Evolutionary conservation across 1,140 invertebrate species (phyloP).

Genomic region (Saccostrea cuccullata): DNA sequence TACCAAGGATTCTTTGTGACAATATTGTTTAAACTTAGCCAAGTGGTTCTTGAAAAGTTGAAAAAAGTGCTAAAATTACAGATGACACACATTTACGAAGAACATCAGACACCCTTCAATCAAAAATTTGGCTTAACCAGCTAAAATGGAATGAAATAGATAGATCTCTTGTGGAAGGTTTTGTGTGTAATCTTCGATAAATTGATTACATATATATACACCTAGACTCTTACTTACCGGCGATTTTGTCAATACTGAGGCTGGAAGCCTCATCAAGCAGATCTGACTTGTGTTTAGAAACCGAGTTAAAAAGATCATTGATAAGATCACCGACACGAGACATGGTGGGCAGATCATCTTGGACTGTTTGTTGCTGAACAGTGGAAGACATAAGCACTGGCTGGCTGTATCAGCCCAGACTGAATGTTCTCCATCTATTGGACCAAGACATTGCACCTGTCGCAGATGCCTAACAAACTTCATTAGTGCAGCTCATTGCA

Average conservation of each 20-base stretch:
- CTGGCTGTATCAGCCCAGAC: not conserved
- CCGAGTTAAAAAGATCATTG: not conserved
- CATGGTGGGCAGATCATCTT: not conserved
- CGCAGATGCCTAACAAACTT: not conserved
- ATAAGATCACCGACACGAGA: not conserved
- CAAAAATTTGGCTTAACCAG: too few species aligned
- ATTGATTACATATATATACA: not conserved
- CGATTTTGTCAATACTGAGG: slow-evolving; percentile 38
- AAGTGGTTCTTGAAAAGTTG: too few species aligned
- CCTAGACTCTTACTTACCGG: slow-evolving; percentile 1
- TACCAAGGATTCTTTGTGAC: too few species aligned
- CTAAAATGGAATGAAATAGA: too few species aligned
- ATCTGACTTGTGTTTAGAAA: slow-evolving; percentile 10
- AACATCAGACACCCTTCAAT: too few species aligned
- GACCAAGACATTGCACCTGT: slow-evolving; percentile 4
- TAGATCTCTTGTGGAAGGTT: too few species aligned
- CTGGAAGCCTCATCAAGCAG: not conserved
- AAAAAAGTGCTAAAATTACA: too few species aligned
- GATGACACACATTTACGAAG: too few species aligned
- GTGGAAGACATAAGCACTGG: not conserved
- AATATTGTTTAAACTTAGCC: too few species aligned
- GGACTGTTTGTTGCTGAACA: not conserved
- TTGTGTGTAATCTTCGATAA: too few species aligned
- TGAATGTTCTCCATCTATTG: not conserved
- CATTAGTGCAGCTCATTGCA: not conserved